Base-by-base conservation (phyloP, 2,797 vertebrate genomes). In the Triplophysa yarkandensis region DNA sequence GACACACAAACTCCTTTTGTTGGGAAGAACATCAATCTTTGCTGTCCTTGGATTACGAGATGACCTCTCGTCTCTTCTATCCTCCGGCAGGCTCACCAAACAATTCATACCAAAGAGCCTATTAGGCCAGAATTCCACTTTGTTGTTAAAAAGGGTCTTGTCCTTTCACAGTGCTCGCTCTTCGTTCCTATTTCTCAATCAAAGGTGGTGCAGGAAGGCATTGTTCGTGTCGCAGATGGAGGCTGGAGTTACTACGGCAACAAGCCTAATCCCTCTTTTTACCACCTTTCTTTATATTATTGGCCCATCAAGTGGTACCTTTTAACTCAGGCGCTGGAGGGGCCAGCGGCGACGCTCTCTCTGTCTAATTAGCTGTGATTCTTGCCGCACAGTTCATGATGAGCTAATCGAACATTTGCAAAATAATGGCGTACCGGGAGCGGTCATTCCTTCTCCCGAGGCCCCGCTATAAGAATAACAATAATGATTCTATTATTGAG, bases 401-500 rank as follows among this genome's bases (percentile, higher is more conserved):
- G 94, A 97, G 94, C 94, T 96, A 95, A 98, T 98, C 93, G 92
- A 95, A 95, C 71, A 96, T 96, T 93, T 94, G 93, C 92, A 87
- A 97, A 97, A 96, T 97, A 97, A 96, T 95, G 95, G 95, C 92
- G 93, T 94, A 94, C 92, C 87, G 89, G 89, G 87, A 92, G 91
- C 91, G 92, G 93, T 93, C 93, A 93, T 95, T 94, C 92, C 93
- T 94, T 93, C 91, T 94, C 90, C 93, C 87, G 89, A 93, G 93
- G 93, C 94, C 93, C 89, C 21, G 90, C 91, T 93, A 91, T 91
- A 93, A 95, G 93, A 97, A 97, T 94, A 96, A 96, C 94, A 96
- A 98, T 98, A 96, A 98, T 96, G 96, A 97, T 94, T 90, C 93
- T 94, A 96, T 98, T 98, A 97, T 96, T 88, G 93, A 93, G 93